Evolutionary conservation across 2,797 vertebrate species (phyloP).

Genomic region (Columba guinea): DNA sequence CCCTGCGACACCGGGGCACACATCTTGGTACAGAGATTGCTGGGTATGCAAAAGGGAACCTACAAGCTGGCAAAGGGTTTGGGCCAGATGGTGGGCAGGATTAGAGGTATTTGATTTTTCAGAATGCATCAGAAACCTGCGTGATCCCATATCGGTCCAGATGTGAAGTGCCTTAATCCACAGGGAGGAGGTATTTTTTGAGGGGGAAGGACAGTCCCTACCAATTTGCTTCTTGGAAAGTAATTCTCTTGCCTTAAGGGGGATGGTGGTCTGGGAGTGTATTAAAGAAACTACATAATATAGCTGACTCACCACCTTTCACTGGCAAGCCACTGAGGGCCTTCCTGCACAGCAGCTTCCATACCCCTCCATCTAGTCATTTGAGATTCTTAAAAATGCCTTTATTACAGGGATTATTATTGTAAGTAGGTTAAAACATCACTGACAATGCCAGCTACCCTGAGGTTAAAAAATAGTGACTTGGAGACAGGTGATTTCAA

Average conservation of each 20-base stretch:
- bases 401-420: constrained; percentile 61
- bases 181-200: neutral
- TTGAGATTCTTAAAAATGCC: neutral
- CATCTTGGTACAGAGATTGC: neutral
- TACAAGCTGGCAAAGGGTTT: neutral
- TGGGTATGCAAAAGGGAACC: neutral
- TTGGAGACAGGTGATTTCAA: constrained; percentile 23
- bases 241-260: neutral
- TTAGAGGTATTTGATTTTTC: constrained; percentile 22
- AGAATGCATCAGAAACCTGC: neutral
- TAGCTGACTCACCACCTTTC: neutral
- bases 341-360: neutral
- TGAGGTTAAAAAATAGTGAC: constrained; percentile 13
- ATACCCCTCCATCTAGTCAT: neutral
- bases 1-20: neutral
- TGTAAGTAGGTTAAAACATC: constrained; percentile 69
- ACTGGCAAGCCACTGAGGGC: neutral
- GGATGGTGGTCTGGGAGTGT: neutral
- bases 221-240: constrained; percentile 2
- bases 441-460: constrained; percentile 41
- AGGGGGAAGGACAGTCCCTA: neutral
- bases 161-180: constrained; percentile 45
- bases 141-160: constrained; percentile 24
- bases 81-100: constrained; percentile 44
- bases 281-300: neutral